These are phyloP conservation scores for Halesus radiatus DNA, from an alignment of 1,140 invertebrate genomes.

Conservation along the genomic window DNA sequence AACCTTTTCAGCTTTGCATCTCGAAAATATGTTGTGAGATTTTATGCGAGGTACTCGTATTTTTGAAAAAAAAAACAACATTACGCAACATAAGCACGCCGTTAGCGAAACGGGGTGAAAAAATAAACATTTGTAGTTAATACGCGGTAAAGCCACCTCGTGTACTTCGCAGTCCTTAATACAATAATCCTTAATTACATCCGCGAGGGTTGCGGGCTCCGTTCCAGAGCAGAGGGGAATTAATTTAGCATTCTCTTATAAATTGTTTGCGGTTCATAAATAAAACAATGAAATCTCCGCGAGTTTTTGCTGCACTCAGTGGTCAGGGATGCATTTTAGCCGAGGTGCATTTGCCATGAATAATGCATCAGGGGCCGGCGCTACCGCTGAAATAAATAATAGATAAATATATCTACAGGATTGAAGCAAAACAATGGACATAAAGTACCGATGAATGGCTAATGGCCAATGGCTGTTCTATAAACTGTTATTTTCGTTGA, in stretches of 20 bases:
- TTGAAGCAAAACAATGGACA: too few species aligned
- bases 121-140: too few species aligned
- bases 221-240: conserved; percentile 2
- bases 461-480: too few species aligned
- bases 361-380: not conserved
- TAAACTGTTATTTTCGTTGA: too few species aligned
- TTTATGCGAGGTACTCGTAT: too few species aligned
- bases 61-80: too few species aligned
- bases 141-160: not conserved
- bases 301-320: conserved; percentile 24
- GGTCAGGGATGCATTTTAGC: not conserved
- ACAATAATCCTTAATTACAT: conserved; percentile 31
- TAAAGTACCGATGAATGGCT: too few species aligned
- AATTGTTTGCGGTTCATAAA: conserved; percentile 30
- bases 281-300: conserved; percentile 26
- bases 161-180: not conserved
- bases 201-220: not conserved
- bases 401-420: conserved; percentile 3
- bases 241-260: conserved; percentile 26
- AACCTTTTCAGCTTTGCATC: too few species aligned
- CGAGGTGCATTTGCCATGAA: conserved; percentile 22
- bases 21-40: too few species aligned
- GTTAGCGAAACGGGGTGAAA: too few species aligned
- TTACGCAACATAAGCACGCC: too few species aligned
- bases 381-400: not conserved